phyloP scores from a whole-genome alignment of 1,140 invertebrate genomes.

The Euschistus heros region DNA sequence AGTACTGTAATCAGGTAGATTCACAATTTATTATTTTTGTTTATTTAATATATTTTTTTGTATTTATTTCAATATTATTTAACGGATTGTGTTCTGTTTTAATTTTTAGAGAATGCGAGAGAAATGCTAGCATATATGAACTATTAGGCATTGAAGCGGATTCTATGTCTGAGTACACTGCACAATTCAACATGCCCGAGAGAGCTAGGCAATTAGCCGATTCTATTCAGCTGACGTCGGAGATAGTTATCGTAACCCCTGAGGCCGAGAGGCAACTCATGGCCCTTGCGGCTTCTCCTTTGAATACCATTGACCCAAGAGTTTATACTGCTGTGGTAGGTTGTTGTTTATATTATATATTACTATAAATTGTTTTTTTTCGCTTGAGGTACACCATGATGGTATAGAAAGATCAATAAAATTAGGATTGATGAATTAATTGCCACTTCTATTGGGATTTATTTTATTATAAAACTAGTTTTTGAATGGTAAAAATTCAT shows the following conservation, averaged over 20 bases:
- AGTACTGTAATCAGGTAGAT: constrained; percentile 37
- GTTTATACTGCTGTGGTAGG: constrained; percentile 47
- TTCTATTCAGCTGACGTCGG: constrained; percentile 42
- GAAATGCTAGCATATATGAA: constrained; percentile 60
- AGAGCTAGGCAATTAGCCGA: constrained; percentile 42
- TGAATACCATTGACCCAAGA: constrained; percentile 57
- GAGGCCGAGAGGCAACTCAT: constrained; percentile 48
- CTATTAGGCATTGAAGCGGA: constrained; percentile 47
- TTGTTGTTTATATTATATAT: no score
- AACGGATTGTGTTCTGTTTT: not conserved
- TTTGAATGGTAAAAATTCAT: no score
- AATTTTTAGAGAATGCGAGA: constrained; percentile 47
- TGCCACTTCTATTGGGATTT: no score
- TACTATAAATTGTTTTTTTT: no score
- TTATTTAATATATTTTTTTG: not conserved
- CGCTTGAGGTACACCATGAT: no score
- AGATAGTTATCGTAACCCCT: constrained; percentile 45
- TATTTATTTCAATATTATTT: not conserved
- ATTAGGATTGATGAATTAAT: no score
- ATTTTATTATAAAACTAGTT: no score
- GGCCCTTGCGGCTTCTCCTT: constrained; percentile 50
- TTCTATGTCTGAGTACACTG: constrained; percentile 38
- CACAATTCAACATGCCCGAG: constrained; percentile 42
- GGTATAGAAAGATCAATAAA: no score
- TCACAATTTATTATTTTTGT: not conserved